Percentiles rank a stretch among this genome's conserved stretches.
These are phyloP conservation scores for Gadus chalcogrammus DNA, from an alignment of 2,113 vertebrate species.

Conservation along the genomic window DNA sequence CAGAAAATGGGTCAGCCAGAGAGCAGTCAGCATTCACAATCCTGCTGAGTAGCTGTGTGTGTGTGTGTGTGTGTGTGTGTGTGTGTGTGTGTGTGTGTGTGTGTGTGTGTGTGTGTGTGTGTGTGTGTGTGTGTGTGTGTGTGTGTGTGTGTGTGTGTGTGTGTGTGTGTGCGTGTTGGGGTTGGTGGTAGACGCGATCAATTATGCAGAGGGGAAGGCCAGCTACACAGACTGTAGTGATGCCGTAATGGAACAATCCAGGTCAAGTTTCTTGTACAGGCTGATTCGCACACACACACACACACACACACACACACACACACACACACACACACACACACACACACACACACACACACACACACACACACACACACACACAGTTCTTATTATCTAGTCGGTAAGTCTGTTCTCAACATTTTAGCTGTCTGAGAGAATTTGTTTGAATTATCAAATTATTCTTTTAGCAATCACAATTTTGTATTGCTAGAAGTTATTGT, in stretches of 20 bases:
- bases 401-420: too few relatives aligned
- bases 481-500: too few relatives aligned
- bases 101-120: constrained; percentile 16
- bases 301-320: not conserved
- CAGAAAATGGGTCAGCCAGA: constrained; percentile 1
- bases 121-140: constrained; percentile 19
- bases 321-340: not conserved
- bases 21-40: not conserved
- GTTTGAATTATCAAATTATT: too few relatives aligned
- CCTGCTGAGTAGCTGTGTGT: not conserved
- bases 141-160: constrained; percentile 16
- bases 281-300: constrained; percentile 23
- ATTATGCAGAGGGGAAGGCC: constrained; percentile 61
- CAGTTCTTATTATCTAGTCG: not conserved
- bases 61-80: not conserved
- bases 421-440: too few relatives aligned
- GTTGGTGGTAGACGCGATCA: constrained; percentile 38
- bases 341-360: constrained; percentile 4
- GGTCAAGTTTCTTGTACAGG: constrained; percentile 55
- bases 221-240: constrained; percentile 44
- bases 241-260: constrained; percentile 68
- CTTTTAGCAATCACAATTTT: too few relatives aligned
- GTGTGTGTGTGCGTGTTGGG: constrained; percentile 22
- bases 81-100: constrained; percentile 16
- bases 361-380: not conserved